These are phyloP conservation scores for Pachliopta kotzebuea DNA, from an alignment of 2,888 invertebrate genomes.

Conservation along the genomic window DNA sequence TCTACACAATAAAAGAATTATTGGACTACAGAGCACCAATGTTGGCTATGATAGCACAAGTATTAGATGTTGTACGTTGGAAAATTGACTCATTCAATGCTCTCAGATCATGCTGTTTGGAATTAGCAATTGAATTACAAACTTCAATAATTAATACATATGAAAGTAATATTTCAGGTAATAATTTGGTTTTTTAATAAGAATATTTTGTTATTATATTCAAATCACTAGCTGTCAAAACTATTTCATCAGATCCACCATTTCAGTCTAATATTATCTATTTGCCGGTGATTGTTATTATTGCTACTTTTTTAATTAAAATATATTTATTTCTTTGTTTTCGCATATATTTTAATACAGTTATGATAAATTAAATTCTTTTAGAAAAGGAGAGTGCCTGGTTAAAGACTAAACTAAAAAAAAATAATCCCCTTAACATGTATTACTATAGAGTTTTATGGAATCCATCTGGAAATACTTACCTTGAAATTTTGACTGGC, in stretches of 20 bases:
- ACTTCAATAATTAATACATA: constrained; percentile 52
- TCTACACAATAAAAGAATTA: constrained; percentile 51
- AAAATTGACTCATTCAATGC: constrained; percentile 52
- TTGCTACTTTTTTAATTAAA: not conserved
- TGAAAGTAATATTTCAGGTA: constrained; percentile 53
- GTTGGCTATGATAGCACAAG: constrained; percentile 65
- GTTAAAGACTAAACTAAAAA: constrained; percentile 57
- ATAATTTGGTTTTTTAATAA: constrained; percentile 20
- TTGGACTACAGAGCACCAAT: constrained; percentile 62
- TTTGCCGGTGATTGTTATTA: not conserved
- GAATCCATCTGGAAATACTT: constrained; percentile 53
- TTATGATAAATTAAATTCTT: constrained; percentile 31
- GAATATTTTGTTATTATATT: not conserved
- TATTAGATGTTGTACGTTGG: constrained; percentile 61
- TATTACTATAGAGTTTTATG: constrained; percentile 66
- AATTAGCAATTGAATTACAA: constrained; percentile 52
- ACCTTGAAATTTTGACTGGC: constrained; percentile 55
- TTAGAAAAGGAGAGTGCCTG: constrained; percentile 64
- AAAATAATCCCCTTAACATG: constrained; percentile 59
- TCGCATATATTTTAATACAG: too few relatives aligned
- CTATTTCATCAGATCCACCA: too few relatives aligned
- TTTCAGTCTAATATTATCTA: too few relatives aligned
- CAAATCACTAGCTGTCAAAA: not conserved
- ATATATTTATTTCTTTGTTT: too few relatives aligned
- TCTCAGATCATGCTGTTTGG: constrained; percentile 48